Evolutionary conservation across 2,113 vertebrate genomes (phyloP).

Genomic region (Aleadryas rufinucha): DNA sequence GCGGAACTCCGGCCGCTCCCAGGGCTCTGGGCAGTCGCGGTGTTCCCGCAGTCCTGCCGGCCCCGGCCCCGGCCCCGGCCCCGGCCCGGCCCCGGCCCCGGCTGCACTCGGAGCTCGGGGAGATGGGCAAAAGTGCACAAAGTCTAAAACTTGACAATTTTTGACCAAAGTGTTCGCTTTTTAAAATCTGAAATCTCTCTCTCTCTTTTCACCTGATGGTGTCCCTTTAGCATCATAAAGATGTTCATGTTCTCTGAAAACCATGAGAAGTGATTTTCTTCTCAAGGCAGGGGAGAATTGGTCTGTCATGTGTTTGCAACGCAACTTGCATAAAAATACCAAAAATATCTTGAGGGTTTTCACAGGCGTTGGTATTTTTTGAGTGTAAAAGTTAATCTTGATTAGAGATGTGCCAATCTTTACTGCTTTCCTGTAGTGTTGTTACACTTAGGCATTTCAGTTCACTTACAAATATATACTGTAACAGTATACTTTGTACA

Average conservation of each 20-base stretch:
- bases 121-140: background rate
- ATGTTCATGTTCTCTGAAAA: constrained; percentile 63
- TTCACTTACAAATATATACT: constrained; percentile 78
- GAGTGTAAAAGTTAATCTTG: constrained; percentile 80
- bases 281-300: constrained; percentile 55
- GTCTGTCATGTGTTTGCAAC: constrained; percentile 67
- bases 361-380: constrained; percentile 60
- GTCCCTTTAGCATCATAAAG: constrained; percentile 63
- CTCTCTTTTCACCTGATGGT: constrained; percentile 46
- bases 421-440: constrained; percentile 81
- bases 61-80: background rate
- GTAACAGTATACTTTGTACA: constrained; percentile 85
- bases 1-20: accelerated
- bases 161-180: background rate
- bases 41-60: background rate
- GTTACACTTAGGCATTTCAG: constrained; percentile 78
- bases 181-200: background rate
- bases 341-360: constrained; percentile 66
- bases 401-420: constrained; percentile 81
- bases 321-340: constrained; percentile 68
- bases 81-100: background rate
- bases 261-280: constrained; percentile 37
- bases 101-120: background rate
- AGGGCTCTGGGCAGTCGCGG: background rate
- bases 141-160: background rate